Evolutionary conservation across 2,113 vertebrate species (phyloP), one percentile per base, ranked within the genome.

Genomic region (Camelus bactrianus): DNA sequence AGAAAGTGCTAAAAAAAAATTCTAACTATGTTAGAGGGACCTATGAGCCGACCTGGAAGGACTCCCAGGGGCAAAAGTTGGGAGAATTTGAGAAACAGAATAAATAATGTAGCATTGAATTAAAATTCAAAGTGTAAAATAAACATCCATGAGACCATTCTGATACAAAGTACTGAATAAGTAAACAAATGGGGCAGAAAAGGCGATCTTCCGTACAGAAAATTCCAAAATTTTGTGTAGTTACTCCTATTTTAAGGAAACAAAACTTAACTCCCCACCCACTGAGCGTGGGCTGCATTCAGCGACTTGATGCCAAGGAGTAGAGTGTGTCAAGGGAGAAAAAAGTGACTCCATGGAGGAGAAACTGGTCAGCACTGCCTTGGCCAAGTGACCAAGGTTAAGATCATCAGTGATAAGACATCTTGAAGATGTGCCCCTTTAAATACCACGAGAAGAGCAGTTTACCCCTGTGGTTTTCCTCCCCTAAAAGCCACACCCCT

Each of bases 41-140:
- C 62, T 0, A 42, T 10, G 28, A 42, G 32, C 32, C 64, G 77
- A 58, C 5, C 8, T 58, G n/a, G 42, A 83, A 69, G 50, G 28
- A 35, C 26, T 82, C 70, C 60, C 26, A 69, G 38, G 38, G 72
- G 28, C 92, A 83, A 82, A 90, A 72, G n/a, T 26, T 38, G 14
- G 19, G 93, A 52, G 16, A 60, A 65, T 72, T 46, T 77, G 28
- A 70, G 26, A 86, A 76, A 42, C 26, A 89, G 84, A 65, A 92
- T 79, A 46, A 96, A 64, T 58, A 65, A 46, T 13, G 42, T 38
- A 70, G 28, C 16, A 42, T 8, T 58, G n/a, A 35, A 32, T 92
- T 52, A 92, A 82, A 94, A 81, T 46, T 38, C 20, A 77, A 85
- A 85, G 50, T 58, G 6, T 65, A 77, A 86, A 90, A 80, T 82